Conservation (phyloP, 2,888 invertebrate species). For the Meteorus cinctellus region DNA sequence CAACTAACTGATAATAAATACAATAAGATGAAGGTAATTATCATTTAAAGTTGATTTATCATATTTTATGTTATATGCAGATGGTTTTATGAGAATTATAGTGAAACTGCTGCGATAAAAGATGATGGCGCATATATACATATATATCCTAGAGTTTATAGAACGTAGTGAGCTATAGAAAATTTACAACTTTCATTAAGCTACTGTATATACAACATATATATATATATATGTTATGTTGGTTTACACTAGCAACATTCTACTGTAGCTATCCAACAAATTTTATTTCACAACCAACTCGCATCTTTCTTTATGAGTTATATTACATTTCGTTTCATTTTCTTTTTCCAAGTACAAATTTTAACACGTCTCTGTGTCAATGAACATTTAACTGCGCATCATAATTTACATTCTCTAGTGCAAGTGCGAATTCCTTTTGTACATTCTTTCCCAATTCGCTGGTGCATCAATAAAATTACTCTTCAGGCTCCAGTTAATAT, state of each 20-base stretch:
- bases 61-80: neutral
- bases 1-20: conserved; percentile 29
- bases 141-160: neutral
- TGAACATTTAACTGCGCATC: neutral
- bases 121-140: neutral
- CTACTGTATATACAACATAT: neutral
- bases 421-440: neutral
- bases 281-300: conserved; percentile 1
- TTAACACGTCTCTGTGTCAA: conserved; percentile 1
- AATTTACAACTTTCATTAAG: conserved; percentile 7
- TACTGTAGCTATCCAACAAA: neutral
- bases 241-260: neutral
- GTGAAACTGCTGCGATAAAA: conserved; percentile 1
- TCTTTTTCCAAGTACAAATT: neutral
- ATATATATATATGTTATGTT: neutral
- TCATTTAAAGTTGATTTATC: neutral
- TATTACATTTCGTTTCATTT: neutral
- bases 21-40: neutral
- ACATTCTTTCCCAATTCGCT: neutral
- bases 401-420: neutral
- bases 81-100: neutral
- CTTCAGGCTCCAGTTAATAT: neutral
- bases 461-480: neutral
- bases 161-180: neutral
- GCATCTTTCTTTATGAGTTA: neutral